Evolutionary conservation across 2,797 vertebrate genomes (phyloP).

Genomic region (Chiropotes sagulatus): DNA sequence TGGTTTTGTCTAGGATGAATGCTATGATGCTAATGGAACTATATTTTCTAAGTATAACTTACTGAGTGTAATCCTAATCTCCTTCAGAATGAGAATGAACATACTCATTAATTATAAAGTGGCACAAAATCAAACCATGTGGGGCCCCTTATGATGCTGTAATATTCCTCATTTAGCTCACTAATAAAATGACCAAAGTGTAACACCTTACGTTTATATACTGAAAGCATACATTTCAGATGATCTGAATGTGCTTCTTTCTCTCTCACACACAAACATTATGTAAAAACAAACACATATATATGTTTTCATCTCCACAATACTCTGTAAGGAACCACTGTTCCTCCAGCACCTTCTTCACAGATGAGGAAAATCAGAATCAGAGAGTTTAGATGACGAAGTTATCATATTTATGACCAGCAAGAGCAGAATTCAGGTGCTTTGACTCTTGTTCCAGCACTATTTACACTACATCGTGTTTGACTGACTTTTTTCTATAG

Average conservation of each 20-base stretch:
- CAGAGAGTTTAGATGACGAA: background rate
- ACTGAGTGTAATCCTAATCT: background rate
- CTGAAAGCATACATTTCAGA: background rate
- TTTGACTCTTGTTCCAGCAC: background rate
- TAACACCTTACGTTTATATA: background rate
- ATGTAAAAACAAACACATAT: background rate
- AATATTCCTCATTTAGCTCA: background rate
- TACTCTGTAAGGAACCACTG: background rate
- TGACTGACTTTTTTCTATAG: background rate
- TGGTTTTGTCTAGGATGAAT: background rate
- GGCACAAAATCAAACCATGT: background rate
- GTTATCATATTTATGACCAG: rapidly evolving
- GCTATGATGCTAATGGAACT: background rate
- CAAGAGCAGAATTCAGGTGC: background rate
- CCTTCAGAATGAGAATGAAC: background rate
- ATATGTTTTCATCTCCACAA: background rate
- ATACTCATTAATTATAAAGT: background rate
- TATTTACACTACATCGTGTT: background rate
- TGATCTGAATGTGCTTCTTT: background rate
- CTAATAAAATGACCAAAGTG: background rate
- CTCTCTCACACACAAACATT: background rate
- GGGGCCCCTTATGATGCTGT: background rate
- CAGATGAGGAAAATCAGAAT: background rate
- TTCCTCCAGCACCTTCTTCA: background rate
- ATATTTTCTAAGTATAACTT: background rate